phyloP scores from a whole-genome alignment of 2,113 vertebrate genomes.

The Forbesichthys papilliferus region DNA sequence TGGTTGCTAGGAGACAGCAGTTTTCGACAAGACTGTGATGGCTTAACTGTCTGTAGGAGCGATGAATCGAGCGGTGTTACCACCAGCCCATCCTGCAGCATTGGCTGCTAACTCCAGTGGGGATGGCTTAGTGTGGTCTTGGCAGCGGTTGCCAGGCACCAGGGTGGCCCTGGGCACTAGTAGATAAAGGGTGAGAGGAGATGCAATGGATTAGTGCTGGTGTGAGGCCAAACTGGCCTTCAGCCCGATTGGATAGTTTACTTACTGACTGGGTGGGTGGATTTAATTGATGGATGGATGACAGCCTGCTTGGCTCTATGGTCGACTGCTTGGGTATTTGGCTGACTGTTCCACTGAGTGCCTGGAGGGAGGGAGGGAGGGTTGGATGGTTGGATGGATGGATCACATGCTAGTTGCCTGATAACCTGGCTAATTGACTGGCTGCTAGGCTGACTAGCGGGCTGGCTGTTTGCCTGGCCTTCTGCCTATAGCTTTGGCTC shows the following conservation, averaged over 20 bases:
- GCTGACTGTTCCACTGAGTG: background rate
- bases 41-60: background rate
- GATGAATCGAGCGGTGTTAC: background rate
- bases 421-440: conserved; percentile 35
- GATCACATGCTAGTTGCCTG: conserved; percentile 13
- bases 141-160: background rate
- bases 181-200: background rate
- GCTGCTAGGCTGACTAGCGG: conserved; percentile 34
- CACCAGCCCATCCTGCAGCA: background rate
- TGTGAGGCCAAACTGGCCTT: conserved; percentile 16
- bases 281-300: conserved; percentile 5
- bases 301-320: no score
- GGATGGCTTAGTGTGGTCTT: background rate
- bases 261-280: conserved; percentile 18
- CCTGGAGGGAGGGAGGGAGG: conserved; percentile 17
- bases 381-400: conserved; percentile 14
- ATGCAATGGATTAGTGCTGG: conserved; percentile 21
- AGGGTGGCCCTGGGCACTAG: background rate
- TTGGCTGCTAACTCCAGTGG: background rate
- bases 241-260: conserved; percentile 35
- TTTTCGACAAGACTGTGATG: background rate
- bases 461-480: conserved; percentile 27
- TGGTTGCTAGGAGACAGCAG: background rate
- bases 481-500: conserved; percentile 44
- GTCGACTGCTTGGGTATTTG: background rate